A percentile compares a stretch with the other conserved stretches of the same genome.
Conservation (phyloP, 2,797 vertebrate species). For the Scolopax rusticola region DNA sequence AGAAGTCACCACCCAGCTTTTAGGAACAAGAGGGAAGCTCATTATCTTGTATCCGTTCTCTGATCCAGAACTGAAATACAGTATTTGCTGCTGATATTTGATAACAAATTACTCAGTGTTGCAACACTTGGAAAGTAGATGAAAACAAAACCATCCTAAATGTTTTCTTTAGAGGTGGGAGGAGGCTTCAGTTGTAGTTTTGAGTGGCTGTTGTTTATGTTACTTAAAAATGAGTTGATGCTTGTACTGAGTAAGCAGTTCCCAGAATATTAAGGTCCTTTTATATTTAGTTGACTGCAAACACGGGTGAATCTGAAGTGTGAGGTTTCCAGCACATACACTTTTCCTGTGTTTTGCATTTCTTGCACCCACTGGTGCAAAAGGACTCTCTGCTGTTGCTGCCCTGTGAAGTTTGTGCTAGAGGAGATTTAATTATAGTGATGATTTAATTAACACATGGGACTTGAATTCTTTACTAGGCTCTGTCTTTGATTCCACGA, state of each 20-base stretch:
- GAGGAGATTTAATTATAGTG: not conserved
- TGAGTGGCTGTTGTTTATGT: not conserved
- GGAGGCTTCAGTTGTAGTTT: not conserved
- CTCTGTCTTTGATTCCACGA: not conserved
- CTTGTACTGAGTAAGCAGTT: not conserved
- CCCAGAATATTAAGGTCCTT: not conserved
- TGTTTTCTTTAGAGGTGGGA: not conserved
- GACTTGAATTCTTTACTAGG: not conserved
- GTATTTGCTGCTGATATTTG: not conserved
- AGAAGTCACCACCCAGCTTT: not conserved
- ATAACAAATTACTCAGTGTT: not conserved
- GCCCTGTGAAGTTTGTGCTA: not conserved
- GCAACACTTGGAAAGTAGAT: not conserved
- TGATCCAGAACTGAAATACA: not conserved
- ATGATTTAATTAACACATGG: not conserved
- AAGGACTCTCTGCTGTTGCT: not conserved
- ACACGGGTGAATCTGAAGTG: not conserved
- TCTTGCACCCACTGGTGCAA: not conserved
- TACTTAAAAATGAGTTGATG: not conserved
- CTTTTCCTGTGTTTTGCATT: not conserved
- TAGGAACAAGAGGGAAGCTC: not conserved
- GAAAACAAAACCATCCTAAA: not conserved
- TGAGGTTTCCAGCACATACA: not conserved
- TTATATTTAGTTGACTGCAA: not conserved
- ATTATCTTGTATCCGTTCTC: not conserved